Evolutionary conservation across 2,113 vertebrate genomes (phyloP).

Genomic region (Callithrix jacchus): DNA sequence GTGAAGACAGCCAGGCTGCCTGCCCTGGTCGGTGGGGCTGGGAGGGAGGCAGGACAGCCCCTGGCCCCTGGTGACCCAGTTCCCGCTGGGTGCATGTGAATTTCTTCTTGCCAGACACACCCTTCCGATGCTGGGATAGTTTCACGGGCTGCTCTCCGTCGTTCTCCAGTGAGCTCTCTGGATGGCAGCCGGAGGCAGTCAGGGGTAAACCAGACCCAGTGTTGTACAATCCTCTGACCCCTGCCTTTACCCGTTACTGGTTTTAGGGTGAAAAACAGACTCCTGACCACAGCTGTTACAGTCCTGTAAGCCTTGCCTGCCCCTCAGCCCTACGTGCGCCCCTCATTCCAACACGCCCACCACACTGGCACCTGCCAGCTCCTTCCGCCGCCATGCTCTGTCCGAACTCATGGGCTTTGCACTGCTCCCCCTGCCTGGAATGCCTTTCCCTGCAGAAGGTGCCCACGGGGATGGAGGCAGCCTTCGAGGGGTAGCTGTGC

Average conservation of each 20-base stretch:
- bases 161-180: neutral
- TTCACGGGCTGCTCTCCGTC: neutral
- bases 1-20: fast-evolving
- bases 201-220: neutral
- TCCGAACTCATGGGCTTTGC: neutral
- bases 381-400: no score
- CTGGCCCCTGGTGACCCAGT: neutral
- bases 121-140: neutral
- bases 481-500: neutral
- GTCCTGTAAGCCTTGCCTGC: neutral
- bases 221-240: neutral
- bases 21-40: neutral
- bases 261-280: constrained; percentile 18
- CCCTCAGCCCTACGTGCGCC: neutral
- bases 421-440: neutral
- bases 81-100: no score
- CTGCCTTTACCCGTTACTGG: neutral
- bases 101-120: neutral
- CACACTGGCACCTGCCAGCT: neutral
- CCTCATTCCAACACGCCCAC: neutral
- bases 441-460: neutral
- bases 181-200: neutral
- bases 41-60: neutral
- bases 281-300: neutral
- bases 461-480: neutral